Evolutionary conservation across 2,113 vertebrate species (phyloP).

Genomic region (Chascanopsetta lugubris): DNA sequence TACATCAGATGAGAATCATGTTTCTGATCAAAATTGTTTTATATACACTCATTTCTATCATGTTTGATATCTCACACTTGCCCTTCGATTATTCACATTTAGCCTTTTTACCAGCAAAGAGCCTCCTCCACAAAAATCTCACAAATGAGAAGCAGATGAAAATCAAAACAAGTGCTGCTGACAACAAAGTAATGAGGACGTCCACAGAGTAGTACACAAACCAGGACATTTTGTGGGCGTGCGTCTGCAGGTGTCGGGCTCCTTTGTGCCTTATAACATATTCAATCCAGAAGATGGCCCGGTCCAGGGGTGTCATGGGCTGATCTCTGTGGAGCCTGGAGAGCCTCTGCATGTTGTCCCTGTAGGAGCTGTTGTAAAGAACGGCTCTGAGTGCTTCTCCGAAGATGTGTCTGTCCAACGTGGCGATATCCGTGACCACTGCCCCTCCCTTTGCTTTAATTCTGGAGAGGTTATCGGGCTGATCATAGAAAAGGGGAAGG

Average conservation of each 20-base stretch:
- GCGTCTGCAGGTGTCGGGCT: constrained; percentile 84
- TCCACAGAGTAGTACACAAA: constrained; percentile 90
- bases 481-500: constrained; percentile 74
- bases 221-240: constrained; percentile 88
- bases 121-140: constrained; percentile 44
- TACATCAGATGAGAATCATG: no score
- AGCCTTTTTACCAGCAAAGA: constrained; percentile 53
- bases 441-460: constrained; percentile 70
- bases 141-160: constrained; percentile 44
- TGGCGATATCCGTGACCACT: constrained; percentile 62
- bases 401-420: constrained; percentile 62
- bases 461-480: constrained; percentile 75
- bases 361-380: constrained; percentile 79
- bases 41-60: not conserved
- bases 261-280: constrained; percentile 91
- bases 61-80: not conserved
- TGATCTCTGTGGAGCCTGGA: constrained; percentile 90
- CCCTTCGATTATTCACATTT: constrained; percentile 61
- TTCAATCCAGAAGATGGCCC: constrained; percentile 91
- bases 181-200: constrained; percentile 73
- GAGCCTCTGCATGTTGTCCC: constrained; percentile 87
- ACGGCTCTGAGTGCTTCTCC: constrained; percentile 60
- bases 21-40: no score
- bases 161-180: constrained; percentile 23
- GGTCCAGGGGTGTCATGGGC: constrained; percentile 87